Base-by-base conservation (phyloP, 2,113 vertebrate genomes). In the Sceloporus tristichus region DNA sequence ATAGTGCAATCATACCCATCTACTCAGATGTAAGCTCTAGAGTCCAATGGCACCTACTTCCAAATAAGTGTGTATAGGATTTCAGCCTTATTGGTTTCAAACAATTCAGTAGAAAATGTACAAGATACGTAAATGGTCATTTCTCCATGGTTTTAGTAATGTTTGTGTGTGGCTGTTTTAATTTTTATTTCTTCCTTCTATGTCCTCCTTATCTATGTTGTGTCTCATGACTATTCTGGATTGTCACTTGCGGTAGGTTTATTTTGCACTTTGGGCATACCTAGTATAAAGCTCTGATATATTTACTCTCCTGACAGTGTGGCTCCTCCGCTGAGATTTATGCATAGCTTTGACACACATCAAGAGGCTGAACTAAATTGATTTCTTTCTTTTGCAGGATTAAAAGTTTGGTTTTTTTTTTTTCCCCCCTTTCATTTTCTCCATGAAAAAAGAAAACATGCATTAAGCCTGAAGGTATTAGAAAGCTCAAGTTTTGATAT, bases 141-240 rank as follows among this genome's bases (percentile, higher is more conserved):
- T 98, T 98, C 97, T 98, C 98, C 97, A 94, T 90, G 92, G 94
- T 94, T 96, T 96, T 95, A 94, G 90, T 97, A 94, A 96, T 93
- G 94, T 97, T 84, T 97, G 97, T 98, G 98, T 98, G 97, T 99
- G 97, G 98, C 97, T 99, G 97, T 98, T 99, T 99, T 99, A 99
- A 99, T 99, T 98, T 99, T 97, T 98, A 98, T 98, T 98, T 99
- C 97, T 99, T 98, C 98, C 98, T 98, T 99, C 98, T 98, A 97
- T 99, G 98, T 99, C 97, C 98, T 98, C 97, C 98, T 98, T 98
- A 98, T 98, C 98, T 98, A 94, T 99, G 98, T 99, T 99, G 94
- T 99, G 97, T 99, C 98, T 99, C 98, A 98, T 99, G 98, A 99
- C 98, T 98, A 97, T 99, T 97, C 98, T 98, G 99, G 98, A 99